Base-by-base conservation (phyloP, 2,888 invertebrate species). In the Drosophila colorata region DNA sequence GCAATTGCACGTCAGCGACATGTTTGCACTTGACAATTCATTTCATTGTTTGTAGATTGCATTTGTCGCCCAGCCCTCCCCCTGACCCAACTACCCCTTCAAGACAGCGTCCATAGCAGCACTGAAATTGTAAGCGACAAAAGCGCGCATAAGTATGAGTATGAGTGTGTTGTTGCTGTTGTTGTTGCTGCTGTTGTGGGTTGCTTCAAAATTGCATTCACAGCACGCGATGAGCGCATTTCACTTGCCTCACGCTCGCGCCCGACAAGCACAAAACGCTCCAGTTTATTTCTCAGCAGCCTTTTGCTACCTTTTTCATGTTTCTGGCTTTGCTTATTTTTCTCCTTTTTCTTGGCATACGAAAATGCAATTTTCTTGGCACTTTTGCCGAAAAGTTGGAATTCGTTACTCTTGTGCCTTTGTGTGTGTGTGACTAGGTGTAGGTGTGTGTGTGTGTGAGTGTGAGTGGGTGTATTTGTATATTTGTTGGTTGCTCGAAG, bases 21-120 rank as follows among this genome's bases (percentile, higher is more conserved):
- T 88, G 84, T 83, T 85, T 85, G 85, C 88, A 90, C 90, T 88
- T 88, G 88, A 88, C 88, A 88, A 88, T 88, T 90, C 88, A 88
- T 88, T 88, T 89, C 90, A 90, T 88, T 88, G 87, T 82, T 81
- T 81, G 86, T 88, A 81, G 87, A 88, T 88, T 86, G 88, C 88
- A 85, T 88, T 88, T 88, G 84, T 73, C 88, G 84, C 75, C 53
- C 68, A 52, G 44, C 59, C 11, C 57, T 25, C 68, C 55, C n/a
- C n/a, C 14, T 9, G 3, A 14, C 11, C 38, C 14, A 23, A 23
- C n/a, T 14, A 38, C 18, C 13, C 20, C 28, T 33, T 16, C 48
- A 18, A 41, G 43, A 70, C 48, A 47, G 38, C 35, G 41, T 18
- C n/a, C 60, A 40, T 20, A 20, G 16, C 20, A 43, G 20, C 20